These are phyloP conservation scores for Seladonia tumulorum DNA, from an alignment of 2,888 invertebrate species.

Conservation along the genomic window DNA sequence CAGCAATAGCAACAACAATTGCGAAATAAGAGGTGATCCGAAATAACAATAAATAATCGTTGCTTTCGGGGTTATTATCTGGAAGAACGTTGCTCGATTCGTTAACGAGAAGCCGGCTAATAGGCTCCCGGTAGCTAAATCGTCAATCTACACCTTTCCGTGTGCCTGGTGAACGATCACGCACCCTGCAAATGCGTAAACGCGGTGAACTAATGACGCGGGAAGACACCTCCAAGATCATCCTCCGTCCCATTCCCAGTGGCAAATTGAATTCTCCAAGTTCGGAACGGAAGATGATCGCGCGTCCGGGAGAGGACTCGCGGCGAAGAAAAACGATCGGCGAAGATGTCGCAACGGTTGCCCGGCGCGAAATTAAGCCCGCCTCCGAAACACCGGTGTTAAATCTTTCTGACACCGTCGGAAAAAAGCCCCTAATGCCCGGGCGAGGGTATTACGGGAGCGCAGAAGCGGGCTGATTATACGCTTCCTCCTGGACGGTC, in stretches of 20 bases:
- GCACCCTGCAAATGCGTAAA: not conserved
- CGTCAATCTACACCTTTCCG: not conserved
- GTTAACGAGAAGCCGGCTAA: not conserved
- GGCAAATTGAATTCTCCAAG: not conserved
- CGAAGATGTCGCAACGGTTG: constrained; percentile 11
- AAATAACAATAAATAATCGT: too few relatives aligned
- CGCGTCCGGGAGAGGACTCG: not conserved
- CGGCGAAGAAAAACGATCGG: not conserved
- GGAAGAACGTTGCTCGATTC: not conserved
- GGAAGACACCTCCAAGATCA: not conserved
- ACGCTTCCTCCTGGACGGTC: constrained; percentile 59
- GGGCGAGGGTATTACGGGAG: constrained; percentile 53
- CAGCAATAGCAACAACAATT: too few relatives aligned
- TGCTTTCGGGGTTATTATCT: not conserved
- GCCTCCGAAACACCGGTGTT: constrained; percentile 31
- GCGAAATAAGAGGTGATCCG: too few relatives aligned
- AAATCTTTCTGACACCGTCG: constrained; percentile 57
- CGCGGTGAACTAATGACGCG: not conserved
- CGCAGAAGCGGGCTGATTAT: constrained; percentile 54
- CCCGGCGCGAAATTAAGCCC: constrained; percentile 11
- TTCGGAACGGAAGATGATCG: constrained; percentile 5
- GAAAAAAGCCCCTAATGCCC: constrained; percentile 60
- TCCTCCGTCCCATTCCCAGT: not conserved
- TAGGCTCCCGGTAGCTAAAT: not conserved
- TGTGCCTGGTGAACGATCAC: not conserved